phyloP scores from a whole-genome alignment of 2,888 invertebrate species.

The Athalia circularis region DNA sequence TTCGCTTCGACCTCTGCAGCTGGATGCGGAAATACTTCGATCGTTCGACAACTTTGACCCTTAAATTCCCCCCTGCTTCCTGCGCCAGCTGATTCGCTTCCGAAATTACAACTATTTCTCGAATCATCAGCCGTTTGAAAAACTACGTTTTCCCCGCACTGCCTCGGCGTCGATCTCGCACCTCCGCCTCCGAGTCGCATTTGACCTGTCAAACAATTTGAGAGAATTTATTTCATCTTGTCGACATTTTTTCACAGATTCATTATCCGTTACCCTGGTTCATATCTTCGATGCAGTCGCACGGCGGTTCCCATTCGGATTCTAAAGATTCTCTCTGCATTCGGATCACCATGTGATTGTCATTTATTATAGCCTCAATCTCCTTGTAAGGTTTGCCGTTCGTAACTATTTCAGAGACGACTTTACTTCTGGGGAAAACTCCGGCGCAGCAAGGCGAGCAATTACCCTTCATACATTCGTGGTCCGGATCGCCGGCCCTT shows the following conservation, averaged over 20 bases:
- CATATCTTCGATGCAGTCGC: conserved; percentile 57
- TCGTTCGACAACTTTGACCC: conserved; percentile 34
- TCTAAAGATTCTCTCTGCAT: conserved; percentile 55
- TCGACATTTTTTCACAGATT: neutral
- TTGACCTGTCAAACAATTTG: too few species aligned
- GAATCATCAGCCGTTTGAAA: conserved; percentile 8
- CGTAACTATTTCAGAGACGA: conserved; percentile 62
- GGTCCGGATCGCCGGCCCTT: neutral
- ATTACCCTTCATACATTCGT: conserved; percentile 13
- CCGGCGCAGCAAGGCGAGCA: conserved; percentile 41
- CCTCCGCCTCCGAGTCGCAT: conserved; percentile 5
- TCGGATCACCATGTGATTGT: conserved; percentile 62
- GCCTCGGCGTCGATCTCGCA: neutral
- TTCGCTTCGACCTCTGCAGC: conserved; percentile 27
- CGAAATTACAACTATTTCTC: neutral
- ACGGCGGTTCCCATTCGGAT: conserved; percentile 61
- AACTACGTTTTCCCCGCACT: conserved; percentile 23
- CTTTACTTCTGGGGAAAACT: conserved; percentile 44
- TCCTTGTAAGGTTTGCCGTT: conserved; percentile 66
- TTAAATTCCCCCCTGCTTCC: neutral
- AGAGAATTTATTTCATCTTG: too few species aligned
- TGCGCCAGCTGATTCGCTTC: neutral
- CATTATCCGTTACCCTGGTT: neutral
- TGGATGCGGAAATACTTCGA: conserved; percentile 37
- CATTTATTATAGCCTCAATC: conserved; percentile 65